A percentile compares a stretch with the other conserved stretches of the same genome.
These are phyloP conservation scores for Misgurnus mizolepis DNA, from an alignment of 2,113 vertebrate species.

Conservation along the genomic window DNA sequence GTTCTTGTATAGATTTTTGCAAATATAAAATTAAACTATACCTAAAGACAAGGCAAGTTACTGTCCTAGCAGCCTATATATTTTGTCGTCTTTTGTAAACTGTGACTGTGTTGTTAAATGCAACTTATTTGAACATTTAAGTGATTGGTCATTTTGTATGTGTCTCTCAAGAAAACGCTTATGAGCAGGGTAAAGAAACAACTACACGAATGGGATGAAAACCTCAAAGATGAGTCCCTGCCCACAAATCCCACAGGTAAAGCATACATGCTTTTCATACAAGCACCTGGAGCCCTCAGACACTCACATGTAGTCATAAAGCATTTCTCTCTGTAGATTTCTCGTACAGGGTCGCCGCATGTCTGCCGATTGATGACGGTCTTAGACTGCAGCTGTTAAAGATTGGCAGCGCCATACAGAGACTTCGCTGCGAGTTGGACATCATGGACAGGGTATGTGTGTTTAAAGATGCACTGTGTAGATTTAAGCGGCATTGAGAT, in stretches of 20 bases:
- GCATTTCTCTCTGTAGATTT: constrained; percentile 80
- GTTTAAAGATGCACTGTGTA: not conserved
- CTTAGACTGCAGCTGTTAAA: constrained; percentile 91
- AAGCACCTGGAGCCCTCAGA: not conserved
- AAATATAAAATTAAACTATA: not conserved
- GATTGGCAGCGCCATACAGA: constrained; percentile 94
- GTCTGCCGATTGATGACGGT: constrained; percentile 92
- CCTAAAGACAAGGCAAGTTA: no score
- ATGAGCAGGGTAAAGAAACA: constrained; percentile 97
- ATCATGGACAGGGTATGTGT: constrained; percentile 94
- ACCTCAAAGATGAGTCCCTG: constrained; percentile 95
- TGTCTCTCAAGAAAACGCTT: constrained; percentile 87
- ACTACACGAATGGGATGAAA: constrained; percentile 97
- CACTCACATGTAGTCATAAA: not conserved
- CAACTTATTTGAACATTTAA: not conserved
- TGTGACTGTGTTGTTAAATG: no score
- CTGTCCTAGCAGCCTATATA: no score
- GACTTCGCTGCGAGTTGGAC: constrained; percentile 94
- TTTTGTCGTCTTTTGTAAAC: no score
- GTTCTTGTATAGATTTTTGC: not conserved
- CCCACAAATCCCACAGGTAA: constrained; percentile 93
- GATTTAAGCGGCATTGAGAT: no score
- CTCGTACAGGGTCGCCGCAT: constrained; percentile 96
- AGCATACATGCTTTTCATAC: not conserved
- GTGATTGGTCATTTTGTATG: constrained; percentile 45